Evolutionary conservation across 2,113 vertebrate genomes (phyloP), one percentile per base, ranked within the genome.

Genomic region (Xiphorhynchus elegans): DNA sequence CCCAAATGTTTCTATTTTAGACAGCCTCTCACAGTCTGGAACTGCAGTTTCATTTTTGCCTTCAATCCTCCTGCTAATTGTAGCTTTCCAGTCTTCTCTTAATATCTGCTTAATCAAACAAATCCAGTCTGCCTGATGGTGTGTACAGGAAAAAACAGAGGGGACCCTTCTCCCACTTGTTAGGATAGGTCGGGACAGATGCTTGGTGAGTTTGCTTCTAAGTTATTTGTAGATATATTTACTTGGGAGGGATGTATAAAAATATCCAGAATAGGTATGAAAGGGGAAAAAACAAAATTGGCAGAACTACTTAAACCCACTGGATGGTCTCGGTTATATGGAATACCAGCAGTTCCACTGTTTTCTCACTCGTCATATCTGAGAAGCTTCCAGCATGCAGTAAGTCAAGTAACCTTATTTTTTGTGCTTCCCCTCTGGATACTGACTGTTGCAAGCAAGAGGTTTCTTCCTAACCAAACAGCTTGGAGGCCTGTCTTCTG

Each of bases 1-100:
- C 64, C 42, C 49, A 49, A 37, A 28, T 52, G 49, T 78, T 92
- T 84, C 63, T 80, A 24, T 78, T 96, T 87, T 44, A 93, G 42
- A 46, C 47, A 68, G 37, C 31, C 52, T 90, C 55, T 67, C 0
- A 0, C 84, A 86, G 76, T 74, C 72, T 93, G 55, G 52, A 95
- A 52, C 55, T 42, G 56, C 64, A 75, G 1, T 88, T 97, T 86
- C 37, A 26, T 78, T 86, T 88, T 83, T 89, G 59, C 67, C 23
- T 93, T 82, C 62, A 70, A 89, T 23, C 44, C 69, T 93, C 90
- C 58, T 88, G 85, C 60, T 84, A 68, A 59, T 72, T 90, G 88
- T 60, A 93, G 76, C 37, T 93, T 90, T 84, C n/a, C 80, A 87
- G 0, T 59, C 37, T 62, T 95, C 46, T 49, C 17, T 44, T 75